A percentile compares a stretch with the other conserved stretches of the same genome.
Evolutionary conservation across 2,113 vertebrate genomes (phyloP).

Genomic region (Urocolius indicus): DNA sequence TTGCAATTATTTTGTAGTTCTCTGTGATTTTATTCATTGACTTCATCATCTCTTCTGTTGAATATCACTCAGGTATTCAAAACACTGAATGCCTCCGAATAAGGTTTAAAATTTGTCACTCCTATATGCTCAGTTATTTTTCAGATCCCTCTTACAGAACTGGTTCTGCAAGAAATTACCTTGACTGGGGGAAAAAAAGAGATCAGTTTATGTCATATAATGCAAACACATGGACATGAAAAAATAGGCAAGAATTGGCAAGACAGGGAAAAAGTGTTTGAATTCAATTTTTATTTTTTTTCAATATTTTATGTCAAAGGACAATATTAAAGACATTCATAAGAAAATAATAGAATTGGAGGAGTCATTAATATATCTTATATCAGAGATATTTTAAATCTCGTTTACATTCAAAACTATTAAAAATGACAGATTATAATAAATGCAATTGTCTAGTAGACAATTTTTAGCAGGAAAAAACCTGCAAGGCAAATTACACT

Average conservation of each 20-base stretch:
- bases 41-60: background rate
- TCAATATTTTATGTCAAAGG: background rate
- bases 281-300: background rate
- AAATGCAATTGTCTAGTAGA: background rate
- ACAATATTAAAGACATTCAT: background rate
- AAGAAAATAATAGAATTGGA: background rate
- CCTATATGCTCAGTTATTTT: background rate
- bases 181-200: background rate
- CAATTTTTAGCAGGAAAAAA: background rate
- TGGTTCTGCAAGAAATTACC: background rate
- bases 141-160: background rate
- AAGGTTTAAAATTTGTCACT: background rate
- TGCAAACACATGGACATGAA: background rate
- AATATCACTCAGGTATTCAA: background rate
- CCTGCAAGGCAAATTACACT: background rate
- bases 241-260: background rate
- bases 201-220: background rate
- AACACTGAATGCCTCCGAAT: background rate
- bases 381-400: background rate
- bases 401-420: background rate
- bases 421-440: background rate
- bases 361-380: background rate
- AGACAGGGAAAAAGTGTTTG: background rate
- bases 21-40: background rate
- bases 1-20: slow-evolving; percentile 13